Percentiles rank a stretch among this genome's conserved stretches.
phyloP scores from a whole-genome alignment of 2,113 vertebrate genomes.

The Chamaetylas fuelleborni region DNA sequence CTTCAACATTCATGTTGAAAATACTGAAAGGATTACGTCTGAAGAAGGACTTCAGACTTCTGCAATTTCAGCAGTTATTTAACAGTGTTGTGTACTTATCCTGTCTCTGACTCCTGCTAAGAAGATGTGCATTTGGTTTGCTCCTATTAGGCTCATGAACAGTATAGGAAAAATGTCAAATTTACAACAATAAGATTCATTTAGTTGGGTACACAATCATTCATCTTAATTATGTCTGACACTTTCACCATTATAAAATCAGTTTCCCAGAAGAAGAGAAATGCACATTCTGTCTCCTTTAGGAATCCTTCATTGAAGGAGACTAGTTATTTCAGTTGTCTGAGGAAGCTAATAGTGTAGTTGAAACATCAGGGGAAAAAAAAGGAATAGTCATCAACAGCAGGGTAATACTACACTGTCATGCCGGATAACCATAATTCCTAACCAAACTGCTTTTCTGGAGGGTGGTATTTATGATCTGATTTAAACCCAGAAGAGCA shows the following conservation, averaged over 20 bases:
- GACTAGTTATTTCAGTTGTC: background rate
- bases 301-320: conserved; percentile 48
- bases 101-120: background rate
- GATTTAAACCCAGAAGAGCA: no score
- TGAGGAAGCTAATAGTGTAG: background rate
- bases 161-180: conserved; percentile 63
- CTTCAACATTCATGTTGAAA: background rate
- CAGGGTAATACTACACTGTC: background rate
- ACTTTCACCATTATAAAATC: conserved; percentile 15
- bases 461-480: background rate
- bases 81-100: background rate
- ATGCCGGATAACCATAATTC: background rate
- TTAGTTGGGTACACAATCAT: conserved; percentile 46
- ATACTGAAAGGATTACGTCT: background rate
- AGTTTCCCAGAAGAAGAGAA: conserved; percentile 40
- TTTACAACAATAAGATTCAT: conserved; percentile 57
- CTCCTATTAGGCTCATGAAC: conserved; percentile 35
- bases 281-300: conserved; percentile 17
- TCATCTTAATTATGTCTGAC: conserved; percentile 68
- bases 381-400: background rate
- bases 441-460: background rate
- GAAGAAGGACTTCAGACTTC: background rate
- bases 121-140: conserved; percentile 41
- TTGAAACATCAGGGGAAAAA: background rate
- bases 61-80: conserved; percentile 25